Evolutionary conservation across 2,888 invertebrate genomes (phyloP).

Genomic region (Zhuqinia jingwanae): DNA sequence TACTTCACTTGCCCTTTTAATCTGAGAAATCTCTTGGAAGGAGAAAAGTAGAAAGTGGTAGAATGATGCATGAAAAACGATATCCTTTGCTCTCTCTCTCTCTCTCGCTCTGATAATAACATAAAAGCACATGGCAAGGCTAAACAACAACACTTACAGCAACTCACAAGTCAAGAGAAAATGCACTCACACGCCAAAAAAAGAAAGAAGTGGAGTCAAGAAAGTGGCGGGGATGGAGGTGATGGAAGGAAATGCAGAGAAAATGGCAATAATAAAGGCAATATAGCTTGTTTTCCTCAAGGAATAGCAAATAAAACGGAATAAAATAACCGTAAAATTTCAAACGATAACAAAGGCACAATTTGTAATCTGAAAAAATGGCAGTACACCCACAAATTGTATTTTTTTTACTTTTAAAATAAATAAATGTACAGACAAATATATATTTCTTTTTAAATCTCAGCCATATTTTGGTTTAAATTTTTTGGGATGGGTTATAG

Average conservation of each 20-base stretch:
- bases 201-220: not conserved
- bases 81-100: conserved; percentile 10
- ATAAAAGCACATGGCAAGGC: not conserved
- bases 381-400: too few relatives aligned
- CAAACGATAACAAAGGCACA: too few relatives aligned
- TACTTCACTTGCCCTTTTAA: conserved; percentile 69
- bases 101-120: too few relatives aligned
- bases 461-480: too few relatives aligned
- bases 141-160: not conserved
- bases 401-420: too few relatives aligned
- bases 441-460: too few relatives aligned
- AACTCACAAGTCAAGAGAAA: conserved; percentile 25
- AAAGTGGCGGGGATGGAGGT: not conserved
- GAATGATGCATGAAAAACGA: conserved; percentile 29
- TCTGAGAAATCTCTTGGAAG: conserved; percentile 62
- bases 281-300: conserved; percentile 36
- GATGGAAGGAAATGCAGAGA: not conserved
- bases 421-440: too few relatives aligned
- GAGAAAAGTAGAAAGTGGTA: not conserved
- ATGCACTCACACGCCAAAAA: not conserved
- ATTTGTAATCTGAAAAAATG: not conserved
- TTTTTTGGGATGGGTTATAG: too few relatives aligned
- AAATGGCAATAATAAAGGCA: conserved; percentile 38
- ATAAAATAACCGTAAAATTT: not conserved
- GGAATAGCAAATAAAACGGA: conserved; percentile 40